Evolutionary conservation across 2,888 invertebrate genomes (phyloP).

Genomic region (Meta bourneti): DNA sequence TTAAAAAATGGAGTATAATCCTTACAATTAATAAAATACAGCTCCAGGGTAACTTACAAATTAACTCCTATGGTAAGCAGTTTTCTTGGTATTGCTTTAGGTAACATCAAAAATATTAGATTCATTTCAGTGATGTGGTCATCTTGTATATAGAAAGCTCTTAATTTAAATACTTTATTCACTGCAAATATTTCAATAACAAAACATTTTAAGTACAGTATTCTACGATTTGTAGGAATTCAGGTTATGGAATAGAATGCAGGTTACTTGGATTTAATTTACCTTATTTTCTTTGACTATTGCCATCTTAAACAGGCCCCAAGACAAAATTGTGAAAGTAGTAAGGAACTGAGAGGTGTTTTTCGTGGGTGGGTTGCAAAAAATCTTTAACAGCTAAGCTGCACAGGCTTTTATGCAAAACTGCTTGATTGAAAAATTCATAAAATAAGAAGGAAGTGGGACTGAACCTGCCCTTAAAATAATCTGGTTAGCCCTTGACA

Average conservation of each 20-base stretch:
- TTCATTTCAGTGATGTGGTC: not conserved
- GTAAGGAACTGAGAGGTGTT: not conserved
- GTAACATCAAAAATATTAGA: not conserved
- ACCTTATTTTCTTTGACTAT: not conserved
- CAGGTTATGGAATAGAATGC: not conserved
- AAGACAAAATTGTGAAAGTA: not conserved
- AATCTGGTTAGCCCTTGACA: not conserved
- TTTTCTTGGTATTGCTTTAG: not conserved
- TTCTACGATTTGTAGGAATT: not conserved
- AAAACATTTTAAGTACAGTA: not conserved
- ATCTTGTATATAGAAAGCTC: not conserved
- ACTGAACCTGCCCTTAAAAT: not conserved
- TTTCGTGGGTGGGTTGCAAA: not conserved
- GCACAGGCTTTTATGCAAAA: not conserved
- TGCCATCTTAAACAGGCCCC: not conserved
- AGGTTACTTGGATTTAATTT: not conserved
- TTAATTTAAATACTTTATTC: not conserved
- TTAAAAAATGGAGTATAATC: not conserved
- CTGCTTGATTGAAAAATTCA: not conserved
- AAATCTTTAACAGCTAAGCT: not conserved
- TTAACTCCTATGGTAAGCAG: conserved; percentile 1
- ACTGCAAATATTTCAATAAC: not conserved
- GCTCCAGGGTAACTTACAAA: not conserved
- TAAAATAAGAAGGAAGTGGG: not conserved
- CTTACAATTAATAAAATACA: not conserved